These are phyloP conservation scores for Pocota personata DNA, from an alignment of 2,888 invertebrate genomes.

Conservation along the genomic window DNA sequence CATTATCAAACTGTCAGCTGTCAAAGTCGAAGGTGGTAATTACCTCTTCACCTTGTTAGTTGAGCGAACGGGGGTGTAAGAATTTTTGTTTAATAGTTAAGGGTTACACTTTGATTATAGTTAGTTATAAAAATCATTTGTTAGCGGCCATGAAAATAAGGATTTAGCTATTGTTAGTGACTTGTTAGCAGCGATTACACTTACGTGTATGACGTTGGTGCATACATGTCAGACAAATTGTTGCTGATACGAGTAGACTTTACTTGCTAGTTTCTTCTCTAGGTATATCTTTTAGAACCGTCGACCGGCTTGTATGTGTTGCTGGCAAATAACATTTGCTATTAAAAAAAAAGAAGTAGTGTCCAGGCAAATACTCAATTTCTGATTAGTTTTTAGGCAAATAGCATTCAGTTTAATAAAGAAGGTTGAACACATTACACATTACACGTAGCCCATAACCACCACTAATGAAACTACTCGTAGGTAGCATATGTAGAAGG, in stretches of 20 bases:
- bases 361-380: no score
- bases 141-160: neutral
- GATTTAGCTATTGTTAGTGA: neutral
- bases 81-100: neutral
- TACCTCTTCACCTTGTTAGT: constrained; percentile 24
- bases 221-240: neutral
- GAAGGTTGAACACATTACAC: no score
- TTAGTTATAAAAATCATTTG: constrained; percentile 1
- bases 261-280: neutral
- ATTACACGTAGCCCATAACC: no score
- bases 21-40: constrained; percentile 59
- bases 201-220: neutral
- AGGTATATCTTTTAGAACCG: no score
- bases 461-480: no score
- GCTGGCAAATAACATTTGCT: no score
- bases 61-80: constrained; percentile 12
- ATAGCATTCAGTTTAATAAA: no score
- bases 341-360: no score
- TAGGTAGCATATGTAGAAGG: no score
- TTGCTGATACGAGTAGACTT: neutral
- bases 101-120: neutral
- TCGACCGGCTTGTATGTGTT: no score
- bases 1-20: constrained; percentile 55
- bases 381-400: no score
- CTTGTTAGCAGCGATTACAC: neutral